phyloP scores from a whole-genome alignment of 1,140 invertebrate species.

The Bombyx mori region DNA sequence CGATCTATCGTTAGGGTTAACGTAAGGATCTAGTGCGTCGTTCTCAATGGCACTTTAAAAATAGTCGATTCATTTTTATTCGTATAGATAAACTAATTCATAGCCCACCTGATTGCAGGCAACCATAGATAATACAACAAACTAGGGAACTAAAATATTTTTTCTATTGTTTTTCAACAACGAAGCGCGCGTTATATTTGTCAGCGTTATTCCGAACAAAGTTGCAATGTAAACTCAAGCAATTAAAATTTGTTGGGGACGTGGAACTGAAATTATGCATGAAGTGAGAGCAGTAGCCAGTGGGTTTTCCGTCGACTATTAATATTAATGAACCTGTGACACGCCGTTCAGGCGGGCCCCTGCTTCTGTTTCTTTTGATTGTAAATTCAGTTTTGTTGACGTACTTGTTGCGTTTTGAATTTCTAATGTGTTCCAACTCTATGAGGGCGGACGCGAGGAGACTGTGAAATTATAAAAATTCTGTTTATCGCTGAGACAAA shows the following conservation, averaged over 20 bases:
- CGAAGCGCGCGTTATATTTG: constrained; percentile 15
- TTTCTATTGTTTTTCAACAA: constrained; percentile 11
- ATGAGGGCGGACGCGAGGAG: too few species aligned
- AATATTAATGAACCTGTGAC: constrained; percentile 62
- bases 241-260: constrained; percentile 49
- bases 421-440: constrained; percentile 4
- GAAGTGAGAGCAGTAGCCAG: constrained; percentile 46
- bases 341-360: constrained; percentile 33
- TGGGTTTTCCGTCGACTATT: constrained; percentile 39
- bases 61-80: too few species aligned
- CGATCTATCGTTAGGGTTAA: too few species aligned
- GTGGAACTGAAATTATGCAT: constrained; percentile 53
- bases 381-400: constrained; percentile 43
- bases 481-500: too few species aligned
- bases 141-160: constrained; percentile 10
- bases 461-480: too few species aligned
- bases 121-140: too few species aligned
- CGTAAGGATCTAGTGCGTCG: too few species aligned
- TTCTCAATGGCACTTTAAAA: too few species aligned
- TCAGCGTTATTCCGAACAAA: constrained; percentile 25
- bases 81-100: background rate
- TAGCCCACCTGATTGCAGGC: too few species aligned
- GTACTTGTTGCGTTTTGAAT: constrained; percentile 48
- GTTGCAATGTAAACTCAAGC: constrained; percentile 35
- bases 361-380: constrained; percentile 54